Base-by-base conservation (phyloP, 2,113 vertebrate species). In the Echinops telfairi region DNA sequence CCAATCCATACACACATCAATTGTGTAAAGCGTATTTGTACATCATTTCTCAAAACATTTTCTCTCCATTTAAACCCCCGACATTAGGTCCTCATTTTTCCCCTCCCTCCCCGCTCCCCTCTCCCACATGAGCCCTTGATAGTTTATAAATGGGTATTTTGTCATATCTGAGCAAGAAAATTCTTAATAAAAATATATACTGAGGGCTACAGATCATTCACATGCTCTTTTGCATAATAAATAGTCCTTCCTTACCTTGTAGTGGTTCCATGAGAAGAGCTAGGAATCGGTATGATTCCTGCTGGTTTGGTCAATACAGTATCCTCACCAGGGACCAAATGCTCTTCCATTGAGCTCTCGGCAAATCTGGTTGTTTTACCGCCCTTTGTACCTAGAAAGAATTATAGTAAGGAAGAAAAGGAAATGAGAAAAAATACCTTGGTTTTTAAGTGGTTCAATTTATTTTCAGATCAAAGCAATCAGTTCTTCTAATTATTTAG, bases 291-390 rank as follows among this genome's bases (percentile, higher is more conserved):
- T 23, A 75, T 62, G 71, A 83, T 70, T 60, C 22, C 66, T 62
- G 6, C 17, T 53, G 64, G 36, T 64, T 83, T 83, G 58, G 53
- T 89, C 9, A 92, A 43, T 57, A 64, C 16, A 79, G 9, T 7
- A 43, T 53, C 38, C 6, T 91, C 47, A 86, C 57, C 75, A 33
- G 57, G 14, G 36, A 62, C 31, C 22, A 53, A 20, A 11, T 22
- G 27, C 23, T 62, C 83, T 92, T 84, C 73, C 38, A 84, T 58
- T 90, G 47, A 87, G 58, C 29, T 70, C 36, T 60, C 81, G 80
- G 22, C 6, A 89, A 47, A 8, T 40, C 73, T 83, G 1, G 10
- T 36, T 57, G 6, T 75, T 87, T 87, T 79, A 75, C 78, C 73
- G 14, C 22, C 20, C 2, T 86, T 60, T 86, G 76, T n/a, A 89